Conservation (phyloP, 2,888 invertebrate genomes). For the Uloborus plumipes region DNA sequence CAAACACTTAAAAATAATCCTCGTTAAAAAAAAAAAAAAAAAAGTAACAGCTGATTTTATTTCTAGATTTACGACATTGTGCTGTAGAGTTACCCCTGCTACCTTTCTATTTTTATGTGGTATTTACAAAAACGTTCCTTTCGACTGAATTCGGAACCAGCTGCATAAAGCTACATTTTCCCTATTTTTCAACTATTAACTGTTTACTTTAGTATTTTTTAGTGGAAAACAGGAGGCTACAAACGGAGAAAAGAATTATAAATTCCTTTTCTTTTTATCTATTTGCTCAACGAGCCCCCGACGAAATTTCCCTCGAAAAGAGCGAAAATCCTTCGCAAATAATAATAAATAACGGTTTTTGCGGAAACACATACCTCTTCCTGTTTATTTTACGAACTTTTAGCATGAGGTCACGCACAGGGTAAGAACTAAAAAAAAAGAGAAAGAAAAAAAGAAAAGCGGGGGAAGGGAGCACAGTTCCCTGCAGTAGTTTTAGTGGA, state of each 20-base stretch:
- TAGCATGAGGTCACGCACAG: slow-evolving; percentile 51
- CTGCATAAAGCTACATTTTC: slow-evolving; percentile 18
- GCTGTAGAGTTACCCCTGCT: not conserved
- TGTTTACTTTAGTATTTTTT: not conserved
- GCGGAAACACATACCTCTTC: slow-evolving; percentile 43
- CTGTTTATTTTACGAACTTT: slow-evolving; percentile 61
- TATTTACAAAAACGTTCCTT: slow-evolving; percentile 17
- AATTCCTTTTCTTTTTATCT: slow-evolving; percentile 2
- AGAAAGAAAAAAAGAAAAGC: not conserved
- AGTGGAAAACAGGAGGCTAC: not conserved
- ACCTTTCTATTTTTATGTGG: slow-evolving; percentile 25
- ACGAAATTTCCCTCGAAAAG: slow-evolving; percentile 8
- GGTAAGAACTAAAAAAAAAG: slow-evolving; percentile 15
- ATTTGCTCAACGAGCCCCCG: too few relatives aligned
- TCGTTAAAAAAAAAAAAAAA: too few relatives aligned
- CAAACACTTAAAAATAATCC: too few relatives aligned
- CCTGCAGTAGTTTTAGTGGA: slow-evolving; percentile 18
- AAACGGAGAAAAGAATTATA: slow-evolving; percentile 9
- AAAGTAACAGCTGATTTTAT: slow-evolving; percentile 34
- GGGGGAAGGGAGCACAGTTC: not conserved
- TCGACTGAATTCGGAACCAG: slow-evolving; percentile 10
- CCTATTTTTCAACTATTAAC: slow-evolving; percentile 7
- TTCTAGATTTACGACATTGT: slow-evolving; percentile 44
- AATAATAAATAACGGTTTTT: slow-evolving; percentile 61
- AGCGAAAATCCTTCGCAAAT: slow-evolving; percentile 29